Evolutionary conservation across 2,113 vertebrate genomes (phyloP), one percentile per base, ranked within the genome.

Genomic region (Colistium nudipinnis): DNA sequence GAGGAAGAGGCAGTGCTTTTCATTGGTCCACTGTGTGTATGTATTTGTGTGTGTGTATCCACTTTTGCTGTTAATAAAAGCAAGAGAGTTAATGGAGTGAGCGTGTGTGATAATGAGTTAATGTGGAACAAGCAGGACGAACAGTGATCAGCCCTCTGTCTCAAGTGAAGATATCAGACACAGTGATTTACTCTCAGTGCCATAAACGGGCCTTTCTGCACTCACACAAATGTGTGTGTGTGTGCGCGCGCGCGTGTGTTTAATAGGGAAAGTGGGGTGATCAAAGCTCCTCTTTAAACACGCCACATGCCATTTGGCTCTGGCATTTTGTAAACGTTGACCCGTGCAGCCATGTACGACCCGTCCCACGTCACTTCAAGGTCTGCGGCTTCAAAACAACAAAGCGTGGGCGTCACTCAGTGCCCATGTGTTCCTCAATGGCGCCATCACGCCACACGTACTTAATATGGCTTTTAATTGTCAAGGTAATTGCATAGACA

Each of bases 91-190:
- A 97, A 96, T 97, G 95, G 95, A 95, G 92, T 95, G 94, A 95
- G 93, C 88, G 93, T 93, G 93, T 93, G 93, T 95, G 94, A 96
- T 96, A 97, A 97, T 97, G 94, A 96, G 90, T 95, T 96, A 95
- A 96, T 95, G 93, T 96, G 96, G 94, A 96, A 95, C 94, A 89
- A 92, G 94, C 90, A 95, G 94, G 92, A 93, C 91, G 90, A 93
- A 92, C 84, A 88, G 86, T 85, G 92, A 95, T 94, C 90, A 92
- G 92, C 91, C 90, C 92, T 92, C 88, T 92, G 84, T 87, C 89
- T 92, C 83, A 92, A 94, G 95, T 95, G 91, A 95, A 96, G 94
- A 96, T 93, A 94, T 96, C 93, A 95, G 81, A 92, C 88, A 92
- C 85, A 86, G 83, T 90, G 93, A 92, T 92, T 93, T 93, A 91